A percentile compares a stretch with the other conserved stretches of the same genome.
These are phyloP conservation scores for Calliopum simillimum DNA, from an alignment of 2,888 invertebrate species.

Conservation along the genomic window DNA sequence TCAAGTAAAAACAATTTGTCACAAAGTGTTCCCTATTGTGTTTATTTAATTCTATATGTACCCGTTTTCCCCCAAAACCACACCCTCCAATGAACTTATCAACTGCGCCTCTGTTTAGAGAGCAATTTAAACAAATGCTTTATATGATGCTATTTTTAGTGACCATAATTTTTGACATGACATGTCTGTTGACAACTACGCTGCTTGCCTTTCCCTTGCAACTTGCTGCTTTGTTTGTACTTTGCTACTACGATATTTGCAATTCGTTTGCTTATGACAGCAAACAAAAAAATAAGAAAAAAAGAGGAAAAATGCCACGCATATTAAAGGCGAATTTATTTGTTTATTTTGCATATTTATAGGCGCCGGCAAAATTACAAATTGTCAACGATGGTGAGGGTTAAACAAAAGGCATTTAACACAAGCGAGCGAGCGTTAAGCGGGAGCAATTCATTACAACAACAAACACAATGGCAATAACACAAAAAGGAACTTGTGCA, in stretches of 20 bases:
- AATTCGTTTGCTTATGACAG: too few species aligned
- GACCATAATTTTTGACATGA: conserved; percentile 14
- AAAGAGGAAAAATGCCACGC: conserved; percentile 3
- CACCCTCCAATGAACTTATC: background rate
- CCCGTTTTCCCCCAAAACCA: background rate
- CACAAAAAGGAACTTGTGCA: conserved; percentile 14
- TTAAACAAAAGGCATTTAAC: conserved; percentile 18
- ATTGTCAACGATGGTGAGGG: conserved; percentile 9
- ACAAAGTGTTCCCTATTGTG: too few species aligned
- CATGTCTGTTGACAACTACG: background rate
- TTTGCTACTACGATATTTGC: background rate
- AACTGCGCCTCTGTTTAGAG: background rate
- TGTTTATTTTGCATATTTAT: conserved; percentile 38
- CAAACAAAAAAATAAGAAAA: too few species aligned
- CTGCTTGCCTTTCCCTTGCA: background rate
- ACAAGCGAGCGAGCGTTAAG: conserved; percentile 16
- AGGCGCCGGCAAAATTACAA: conserved; percentile 34
- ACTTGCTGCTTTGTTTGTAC: background rate
- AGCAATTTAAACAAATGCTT: conserved; percentile 5
- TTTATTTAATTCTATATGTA: too few species aligned
- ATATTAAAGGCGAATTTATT: conserved; percentile 26
- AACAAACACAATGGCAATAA: conserved; percentile 29
- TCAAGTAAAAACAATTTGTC: too few species aligned
- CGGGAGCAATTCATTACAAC: conserved; percentile 8
- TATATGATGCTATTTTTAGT: conserved; percentile 13